A percentile compares a stretch with the other conserved stretches of the same genome.
Evolutionary conservation across 2,113 vertebrate genomes (phyloP).

Genomic region (Sphaerodactylus townsendi): DNA sequence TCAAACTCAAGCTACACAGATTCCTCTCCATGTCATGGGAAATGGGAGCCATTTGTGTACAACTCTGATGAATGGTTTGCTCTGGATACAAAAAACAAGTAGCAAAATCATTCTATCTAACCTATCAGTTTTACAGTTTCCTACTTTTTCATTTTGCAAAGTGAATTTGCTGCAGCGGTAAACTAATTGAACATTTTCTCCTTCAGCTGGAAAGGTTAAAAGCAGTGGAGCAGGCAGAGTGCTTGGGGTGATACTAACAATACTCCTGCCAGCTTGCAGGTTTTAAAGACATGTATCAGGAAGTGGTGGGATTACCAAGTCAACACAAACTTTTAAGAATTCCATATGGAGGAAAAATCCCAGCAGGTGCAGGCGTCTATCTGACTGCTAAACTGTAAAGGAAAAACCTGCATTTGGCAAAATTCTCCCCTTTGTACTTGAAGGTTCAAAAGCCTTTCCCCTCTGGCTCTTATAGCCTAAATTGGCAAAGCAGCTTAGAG

Average conservation of each 20-base stretch:
- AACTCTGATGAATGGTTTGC: constrained; percentile 54
- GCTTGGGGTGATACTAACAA: not conserved
- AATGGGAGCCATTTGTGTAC: constrained; percentile 58
- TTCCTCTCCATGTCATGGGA: constrained; percentile 65
- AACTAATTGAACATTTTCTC: constrained; percentile 30
- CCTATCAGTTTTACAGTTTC: constrained; percentile 41
- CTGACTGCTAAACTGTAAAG: not conserved
- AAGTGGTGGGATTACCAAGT: not conserved
- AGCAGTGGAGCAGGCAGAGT: not conserved
- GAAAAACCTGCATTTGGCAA: not conserved
- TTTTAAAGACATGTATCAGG: not conserved
- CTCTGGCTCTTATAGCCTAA: not conserved
- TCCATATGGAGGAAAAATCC: not conserved
- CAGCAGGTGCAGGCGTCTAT: not conserved
- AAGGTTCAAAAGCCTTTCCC: not conserved
- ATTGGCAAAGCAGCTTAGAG: not conserved
- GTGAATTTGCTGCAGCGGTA: not conserved
- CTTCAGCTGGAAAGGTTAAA: constrained; percentile 36
- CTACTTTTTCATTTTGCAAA: constrained; percentile 36
- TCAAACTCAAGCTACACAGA: constrained; percentile 32
- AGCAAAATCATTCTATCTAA: constrained; percentile 61
- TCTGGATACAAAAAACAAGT: constrained; percentile 44
- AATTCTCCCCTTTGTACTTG: no score
- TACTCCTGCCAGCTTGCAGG: no score
- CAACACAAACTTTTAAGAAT: not conserved